Conservation (phyloP, 2,888 invertebrate genomes). For the Andrena bucephala region DNA sequence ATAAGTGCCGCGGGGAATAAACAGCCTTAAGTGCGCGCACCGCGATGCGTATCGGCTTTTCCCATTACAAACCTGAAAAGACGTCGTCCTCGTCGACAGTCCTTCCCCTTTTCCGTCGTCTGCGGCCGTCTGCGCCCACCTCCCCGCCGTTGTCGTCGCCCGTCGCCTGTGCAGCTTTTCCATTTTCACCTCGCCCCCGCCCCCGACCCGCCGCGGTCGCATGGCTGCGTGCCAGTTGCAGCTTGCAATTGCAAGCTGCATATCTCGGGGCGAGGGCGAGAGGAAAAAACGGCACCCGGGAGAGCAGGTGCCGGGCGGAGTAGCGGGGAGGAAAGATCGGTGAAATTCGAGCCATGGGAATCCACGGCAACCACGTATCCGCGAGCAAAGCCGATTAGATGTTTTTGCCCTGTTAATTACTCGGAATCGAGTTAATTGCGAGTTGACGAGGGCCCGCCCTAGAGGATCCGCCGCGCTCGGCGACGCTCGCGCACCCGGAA, state of each 20-base stretch:
- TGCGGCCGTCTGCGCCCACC: slow-evolving; percentile 20
- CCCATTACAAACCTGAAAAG: slow-evolving; percentile 81
- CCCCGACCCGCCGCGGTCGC: slow-evolving; percentile 59
- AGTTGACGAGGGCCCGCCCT: slow-evolving; percentile 14
- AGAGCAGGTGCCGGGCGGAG: slow-evolving; percentile 56
- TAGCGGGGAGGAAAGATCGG: slow-evolving; percentile 20
- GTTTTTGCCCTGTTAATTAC: slow-evolving; percentile 47
- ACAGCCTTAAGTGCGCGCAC: slow-evolving; percentile 81
- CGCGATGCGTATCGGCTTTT: slow-evolving; percentile 83
- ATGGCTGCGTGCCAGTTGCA: slow-evolving; percentile 81
- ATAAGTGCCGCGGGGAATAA: slow-evolving; percentile 79
- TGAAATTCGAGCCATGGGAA: slow-evolving; percentile 56
- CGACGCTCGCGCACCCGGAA: neutral
- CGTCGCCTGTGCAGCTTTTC: slow-evolving; percentile 69
- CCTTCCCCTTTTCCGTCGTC: slow-evolving; percentile 46
- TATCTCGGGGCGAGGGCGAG: slow-evolving; percentile 49
- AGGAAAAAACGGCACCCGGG: slow-evolving; percentile 17
- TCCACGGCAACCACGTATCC: slow-evolving; percentile 12
- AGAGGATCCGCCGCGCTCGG: neutral
- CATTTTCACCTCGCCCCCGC: slow-evolving; percentile 74
- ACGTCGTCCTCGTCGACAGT: slow-evolving; percentile 64
- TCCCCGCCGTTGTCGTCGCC: slow-evolving; percentile 19
- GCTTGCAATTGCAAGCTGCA: slow-evolving; percentile 71
- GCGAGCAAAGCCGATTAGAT: slow-evolving; percentile 39
- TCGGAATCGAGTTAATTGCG: slow-evolving; percentile 51